Conservation (phyloP, 2,797 vertebrate species). For the Kryptolebias ocellatus region DNA sequence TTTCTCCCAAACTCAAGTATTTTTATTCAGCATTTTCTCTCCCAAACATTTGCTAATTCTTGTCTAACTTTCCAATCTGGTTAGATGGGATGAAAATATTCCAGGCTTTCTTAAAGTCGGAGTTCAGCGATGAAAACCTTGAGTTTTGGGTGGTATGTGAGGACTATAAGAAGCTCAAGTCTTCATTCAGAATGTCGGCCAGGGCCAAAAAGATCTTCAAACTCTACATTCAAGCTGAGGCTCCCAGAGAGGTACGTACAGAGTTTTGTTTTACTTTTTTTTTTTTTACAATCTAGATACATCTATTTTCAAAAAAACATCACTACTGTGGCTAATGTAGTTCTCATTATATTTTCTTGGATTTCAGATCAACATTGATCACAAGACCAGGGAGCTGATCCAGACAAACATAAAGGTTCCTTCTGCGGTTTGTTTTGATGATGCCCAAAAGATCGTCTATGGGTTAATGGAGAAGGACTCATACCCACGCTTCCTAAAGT, state of each 20-base stretch:
- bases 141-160: conserved; percentile 91
- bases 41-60: not conserved
- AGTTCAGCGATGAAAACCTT: conserved; percentile 90
- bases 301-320: not conserved
- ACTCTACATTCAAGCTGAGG: conserved; percentile 83
- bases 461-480: conserved; percentile 90
- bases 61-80: not conserved
- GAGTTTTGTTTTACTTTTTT: not conserved
- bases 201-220: conserved; percentile 88
- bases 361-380: conserved; percentile 91
- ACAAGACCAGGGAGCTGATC: conserved; percentile 83
- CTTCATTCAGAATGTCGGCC: conserved; percentile 75
- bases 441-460: conserved; percentile 87
- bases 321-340: not conserved
- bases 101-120: conserved; percentile 87
- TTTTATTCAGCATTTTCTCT: not conserved
- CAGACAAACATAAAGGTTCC: conserved; percentile 79
- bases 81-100: conserved; percentile 85
- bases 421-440: conserved; percentile 82
- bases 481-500: conserved; percentile 87
- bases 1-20: not conserved
- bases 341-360: conserved; percentile 16
- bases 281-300: not conserved
- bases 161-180: conserved; percentile 86
- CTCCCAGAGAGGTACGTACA: conserved; percentile 83